A percentile compares a stretch with the other conserved stretches of the same genome.
Evolutionary conservation across 2,888 invertebrate species (phyloP).

Genomic region (Cremastobaeus sp.): DNA sequence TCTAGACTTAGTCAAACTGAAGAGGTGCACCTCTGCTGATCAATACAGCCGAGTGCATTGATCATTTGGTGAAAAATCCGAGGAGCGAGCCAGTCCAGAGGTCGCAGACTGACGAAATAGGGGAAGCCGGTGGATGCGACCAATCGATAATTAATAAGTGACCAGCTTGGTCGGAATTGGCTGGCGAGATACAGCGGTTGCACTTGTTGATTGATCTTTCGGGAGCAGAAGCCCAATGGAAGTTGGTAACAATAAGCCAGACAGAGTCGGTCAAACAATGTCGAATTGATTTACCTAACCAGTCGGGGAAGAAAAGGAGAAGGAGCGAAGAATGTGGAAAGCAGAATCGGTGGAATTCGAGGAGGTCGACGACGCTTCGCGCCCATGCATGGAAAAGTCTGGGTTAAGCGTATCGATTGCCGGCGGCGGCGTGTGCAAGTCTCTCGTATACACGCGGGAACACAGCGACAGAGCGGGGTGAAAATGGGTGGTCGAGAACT

Average conservation of each 20-base stretch:
- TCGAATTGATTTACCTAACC: no score
- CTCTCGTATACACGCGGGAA: slow-evolving; percentile 46
- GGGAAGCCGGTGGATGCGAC: no score
- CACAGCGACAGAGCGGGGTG: slow-evolving; percentile 24
- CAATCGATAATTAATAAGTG: no score
- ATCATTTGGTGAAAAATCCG: slow-evolving; percentile 2
- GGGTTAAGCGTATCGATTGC: slow-evolving; percentile 60
- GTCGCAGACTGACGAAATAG: no score
- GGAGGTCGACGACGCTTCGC: slow-evolving; percentile 39
- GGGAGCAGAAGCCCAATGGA: no score
- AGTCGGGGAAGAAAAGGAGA: background rate
- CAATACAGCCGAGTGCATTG: slow-evolving; percentile 21
- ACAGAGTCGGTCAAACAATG: no score
- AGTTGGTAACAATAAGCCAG: no score
- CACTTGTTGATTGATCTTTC: no score
- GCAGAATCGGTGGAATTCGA: slow-evolving; percentile 24
- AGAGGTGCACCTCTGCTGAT: slow-evolving; percentile 24
- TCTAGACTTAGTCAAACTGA: slow-evolving; percentile 43
- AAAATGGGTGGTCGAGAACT: slow-evolving; percentile 52
- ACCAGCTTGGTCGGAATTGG: no score
- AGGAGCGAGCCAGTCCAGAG: no score
- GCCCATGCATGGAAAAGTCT: slow-evolving; percentile 58
- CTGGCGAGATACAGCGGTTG: no score
- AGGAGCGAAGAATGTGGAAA: background rate
- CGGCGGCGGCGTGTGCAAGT: slow-evolving; percentile 43